Base-by-base conservation (phyloP, 2,113 vertebrate genomes). In the Cephalopterus ornatus region DNA sequence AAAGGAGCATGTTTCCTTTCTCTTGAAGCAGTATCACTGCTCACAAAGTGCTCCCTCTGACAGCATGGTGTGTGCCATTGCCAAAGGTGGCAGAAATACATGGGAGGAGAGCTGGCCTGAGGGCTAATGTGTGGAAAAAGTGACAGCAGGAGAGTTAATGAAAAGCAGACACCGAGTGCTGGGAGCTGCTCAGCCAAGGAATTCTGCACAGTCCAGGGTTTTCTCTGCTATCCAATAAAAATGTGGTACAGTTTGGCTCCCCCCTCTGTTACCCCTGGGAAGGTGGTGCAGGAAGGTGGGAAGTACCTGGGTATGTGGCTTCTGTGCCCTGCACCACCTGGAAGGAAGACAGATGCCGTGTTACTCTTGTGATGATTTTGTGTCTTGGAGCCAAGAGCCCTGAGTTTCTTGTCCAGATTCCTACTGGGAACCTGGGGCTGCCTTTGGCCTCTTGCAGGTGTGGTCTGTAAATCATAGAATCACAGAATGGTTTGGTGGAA, bases 91-190 rank as follows among this genome's bases (percentile, higher is more conserved):
- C 1, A 15, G 74, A 65, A 44, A 23, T 3, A 18, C 5, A 9
- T 2, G 27, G 71, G 71, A 44, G 75, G 65, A 49, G 9, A 39
- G 55, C 56, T 33, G 9, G 23, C 42, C 78, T 49, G 82, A 42
- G 53, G 85, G 78, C 39, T 52, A 4, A 14, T 1, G 56, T 80
- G 52, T 89, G 95, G 96, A 94, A 97, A 93, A 91, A 82, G 55
- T 82, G 95, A 96, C 88, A 78, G 93, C 73, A 30, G 81, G 58
- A 16, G 84, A 91, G 80, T 63, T 94, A 87, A 97, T 95, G 93
- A 56, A 81, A 96, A 97, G 58, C 96, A 97, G 96, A 83, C 59
- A 3, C 39, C 0, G 18, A 88, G 85, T 0, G 0, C 77, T 91
- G 89, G 71, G 28, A 81, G 84, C 90, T 77, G 75, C 93, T 74